A percentile compares a stretch with the other conserved stretches of the same genome.
These are phyloP conservation scores for Pygoscelis adeliae DNA, from an alignment of 2,113 vertebrate genomes.

Conservation along the genomic window DNA sequence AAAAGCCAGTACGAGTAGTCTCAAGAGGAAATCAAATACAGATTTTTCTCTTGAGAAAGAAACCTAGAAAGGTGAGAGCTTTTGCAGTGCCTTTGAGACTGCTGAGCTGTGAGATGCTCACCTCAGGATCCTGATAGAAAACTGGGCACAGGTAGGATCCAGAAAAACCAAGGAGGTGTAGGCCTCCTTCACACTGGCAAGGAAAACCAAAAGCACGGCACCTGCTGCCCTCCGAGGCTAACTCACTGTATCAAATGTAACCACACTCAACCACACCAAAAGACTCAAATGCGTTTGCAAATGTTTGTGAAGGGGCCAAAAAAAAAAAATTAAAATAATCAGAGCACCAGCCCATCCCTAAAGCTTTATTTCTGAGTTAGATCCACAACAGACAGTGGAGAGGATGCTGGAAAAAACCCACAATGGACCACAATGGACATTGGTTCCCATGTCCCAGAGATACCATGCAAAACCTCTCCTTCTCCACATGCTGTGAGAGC, in stretches of 20 bases:
- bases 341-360: not conserved
- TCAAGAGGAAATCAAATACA: not conserved
- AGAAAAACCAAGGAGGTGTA: not conserved
- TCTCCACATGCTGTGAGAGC: fast-evolving
- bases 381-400: not conserved
- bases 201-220: not conserved
- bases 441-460: not conserved
- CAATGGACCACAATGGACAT: not conserved
- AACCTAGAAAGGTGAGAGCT: not conserved
- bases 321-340: not conserved
- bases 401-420: not conserved
- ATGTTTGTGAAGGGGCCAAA: not conserved
- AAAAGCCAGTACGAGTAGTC: not conserved
- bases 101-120: not conserved
- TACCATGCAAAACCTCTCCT: not conserved
- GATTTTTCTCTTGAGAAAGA: not conserved
- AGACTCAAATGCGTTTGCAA: not conserved
- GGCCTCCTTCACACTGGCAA: not conserved
- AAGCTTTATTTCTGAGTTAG: not conserved
- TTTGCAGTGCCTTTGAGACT: not conserved
- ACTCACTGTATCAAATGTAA: not conserved
- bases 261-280: not conserved
- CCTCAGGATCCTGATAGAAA: not conserved
- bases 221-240: not conserved
- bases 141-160: not conserved